Evolutionary conservation across 2,113 vertebrate species (phyloP), one percentile per base, ranked within the genome.

Genomic region (Columba janthina): DNA sequence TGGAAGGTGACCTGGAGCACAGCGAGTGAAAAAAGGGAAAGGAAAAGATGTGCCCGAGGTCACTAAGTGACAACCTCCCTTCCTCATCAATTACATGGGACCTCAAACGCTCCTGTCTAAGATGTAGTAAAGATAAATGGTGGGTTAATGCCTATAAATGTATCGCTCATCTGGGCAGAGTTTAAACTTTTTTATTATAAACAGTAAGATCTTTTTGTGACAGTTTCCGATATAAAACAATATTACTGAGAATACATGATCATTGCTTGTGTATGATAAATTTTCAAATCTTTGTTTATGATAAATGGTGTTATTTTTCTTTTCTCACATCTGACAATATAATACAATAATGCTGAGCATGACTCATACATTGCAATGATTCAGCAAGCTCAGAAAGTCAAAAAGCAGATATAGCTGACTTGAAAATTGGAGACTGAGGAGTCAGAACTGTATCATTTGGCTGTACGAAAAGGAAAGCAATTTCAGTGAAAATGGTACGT

Each of bases 331-430:
- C 60, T 95, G 83, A 94, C 70, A 92, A 80, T 85, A 72, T 44
- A 92, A 89, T 72, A 76, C 58, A 93, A 67, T 90, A 94, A 87
- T 46, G 62, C 66, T 1, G 4, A 90, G 62, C 7, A 3, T 96
- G 93, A 96, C 70, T 96, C 75, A 93, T 64, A 34, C 58, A 29
- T 83, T 89, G 34, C 58, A 90, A 77, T 92, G 96, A 97, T 91
- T 96, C 88, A 96, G 96, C 92, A 95, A 66, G 57, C 50, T 58
- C 66, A 73, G 74, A 84, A 89, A 96, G 34, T 90, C 64, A 95
- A 71, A 70, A 92, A 89, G 90, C 70, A 88, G 65, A 87, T 65
- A 80, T 10, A 80, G 64, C 29, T 85, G 83, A 65, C 82, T 81
- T 64, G 82, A 88, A 93, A 93, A 96, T 21, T 71, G 21, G 61